Conservation (phyloP, 2,888 invertebrate genomes). For the Masnerella sp. region DNA sequence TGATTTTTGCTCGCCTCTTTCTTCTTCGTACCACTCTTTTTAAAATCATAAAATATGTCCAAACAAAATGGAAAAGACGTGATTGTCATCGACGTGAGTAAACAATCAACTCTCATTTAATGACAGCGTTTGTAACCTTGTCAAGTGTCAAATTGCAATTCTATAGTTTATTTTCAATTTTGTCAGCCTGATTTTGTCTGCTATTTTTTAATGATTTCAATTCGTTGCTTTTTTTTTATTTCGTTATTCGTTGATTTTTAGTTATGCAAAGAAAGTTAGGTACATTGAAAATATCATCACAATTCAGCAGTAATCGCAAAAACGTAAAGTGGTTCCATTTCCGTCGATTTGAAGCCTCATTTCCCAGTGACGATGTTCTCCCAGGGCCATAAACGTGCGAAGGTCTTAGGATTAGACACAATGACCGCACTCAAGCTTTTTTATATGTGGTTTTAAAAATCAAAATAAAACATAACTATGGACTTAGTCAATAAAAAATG, state of each 20-base stretch:
- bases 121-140: not conserved
- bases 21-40: not conserved
- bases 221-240: no score
- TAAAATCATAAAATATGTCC: constrained; percentile 1
- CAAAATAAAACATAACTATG: constrained; percentile 17
- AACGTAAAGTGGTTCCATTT: constrained; percentile 68
- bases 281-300: constrained; percentile 16
- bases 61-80: not conserved
- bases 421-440: constrained; percentile 45
- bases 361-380: constrained; percentile 63
- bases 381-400: constrained; percentile 44
- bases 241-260: no score
- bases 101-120: constrained; percentile 3
- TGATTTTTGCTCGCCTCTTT: constrained; percentile 1
- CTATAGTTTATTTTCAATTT: no score
- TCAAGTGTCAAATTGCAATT: not conserved
- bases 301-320: constrained; percentile 30
- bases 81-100: constrained; percentile 24
- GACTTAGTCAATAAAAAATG: not conserved
- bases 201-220: no score
- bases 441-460: constrained; percentile 27
- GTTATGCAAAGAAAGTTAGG: no score
- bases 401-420: constrained; percentile 51
- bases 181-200: no score
- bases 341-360: constrained; percentile 70